phyloP scores from a whole-genome alignment of 2,113 vertebrate genomes.

The Actinemys pallida region DNA sequence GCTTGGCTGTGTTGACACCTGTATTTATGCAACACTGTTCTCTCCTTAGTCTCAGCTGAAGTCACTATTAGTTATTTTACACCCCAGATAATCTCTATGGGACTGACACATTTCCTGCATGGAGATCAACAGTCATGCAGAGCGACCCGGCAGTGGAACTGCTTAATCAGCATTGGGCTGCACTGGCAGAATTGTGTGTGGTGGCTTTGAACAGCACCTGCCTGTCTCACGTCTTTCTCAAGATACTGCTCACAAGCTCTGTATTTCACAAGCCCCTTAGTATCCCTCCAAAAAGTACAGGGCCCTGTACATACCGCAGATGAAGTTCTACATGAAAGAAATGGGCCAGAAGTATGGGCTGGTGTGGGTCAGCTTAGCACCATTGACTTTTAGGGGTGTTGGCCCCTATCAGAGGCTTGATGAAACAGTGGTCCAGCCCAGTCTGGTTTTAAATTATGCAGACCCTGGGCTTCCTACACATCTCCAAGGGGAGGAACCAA shows the following conservation, averaged over 20 bases:
- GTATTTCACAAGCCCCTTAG: not conserved
- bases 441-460: not conserved
- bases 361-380: not conserved
- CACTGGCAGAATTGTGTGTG: not conserved
- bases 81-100: not conserved
- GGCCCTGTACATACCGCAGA: not conserved
- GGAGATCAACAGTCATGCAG: not conserved
- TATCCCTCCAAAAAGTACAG: not conserved
- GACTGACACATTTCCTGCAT: not conserved
- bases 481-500: not conserved
- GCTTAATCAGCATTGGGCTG: not conserved
- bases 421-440: not conserved
- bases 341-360: not conserved
- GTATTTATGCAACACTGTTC: not conserved
- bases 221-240: not conserved
- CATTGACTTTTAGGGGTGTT: not conserved
- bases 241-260: too few relatives aligned
- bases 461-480: not conserved
- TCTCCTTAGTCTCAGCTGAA: not conserved
- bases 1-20: not conserved
- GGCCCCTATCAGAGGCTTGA: not conserved
- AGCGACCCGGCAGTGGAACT: not conserved
- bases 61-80: not conserved
- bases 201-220: not conserved
- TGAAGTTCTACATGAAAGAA: not conserved